phyloP scores from a whole-genome alignment of 2,797 vertebrate genomes.

The Rousettus madagascariensis region DNA sequence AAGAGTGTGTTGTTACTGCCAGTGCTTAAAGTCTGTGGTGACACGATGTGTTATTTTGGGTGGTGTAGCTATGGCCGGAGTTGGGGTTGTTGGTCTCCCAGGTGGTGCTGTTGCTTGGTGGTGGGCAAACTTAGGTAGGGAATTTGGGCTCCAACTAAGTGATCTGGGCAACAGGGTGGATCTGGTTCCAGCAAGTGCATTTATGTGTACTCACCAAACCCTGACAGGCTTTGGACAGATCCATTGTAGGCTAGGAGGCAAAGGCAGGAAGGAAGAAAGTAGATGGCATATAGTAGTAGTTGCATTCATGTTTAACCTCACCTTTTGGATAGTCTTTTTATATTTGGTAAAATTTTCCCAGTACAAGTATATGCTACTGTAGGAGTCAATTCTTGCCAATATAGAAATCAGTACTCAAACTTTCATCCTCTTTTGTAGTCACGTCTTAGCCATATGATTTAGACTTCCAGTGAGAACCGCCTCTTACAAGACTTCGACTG shows the following conservation, averaged over 20 bases:
- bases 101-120: not conserved
- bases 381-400: not conserved
- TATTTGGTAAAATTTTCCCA: not conserved
- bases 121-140: not conserved
- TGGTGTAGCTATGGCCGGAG: not conserved
- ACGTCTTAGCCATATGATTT: not conserved
- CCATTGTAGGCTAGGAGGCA: not conserved
- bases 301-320: not conserved
- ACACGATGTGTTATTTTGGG: not conserved
- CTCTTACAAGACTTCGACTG: not conserved
- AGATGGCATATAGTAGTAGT: not conserved
- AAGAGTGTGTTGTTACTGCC: not conserved
- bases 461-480: not conserved
- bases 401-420: not conserved
- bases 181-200: not conserved
- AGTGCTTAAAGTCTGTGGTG: not conserved
- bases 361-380: not conserved
- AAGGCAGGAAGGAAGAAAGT: not conserved
- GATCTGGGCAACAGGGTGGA: not conserved
- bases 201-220: not conserved
- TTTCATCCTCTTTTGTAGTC: not conserved
- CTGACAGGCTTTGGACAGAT: not conserved
- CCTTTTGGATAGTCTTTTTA: not conserved
- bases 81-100: not conserved
- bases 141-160: not conserved